Conservation (phyloP, 2,888 invertebrate species). For the Scaptomyza cyrtandrae region DNA sequence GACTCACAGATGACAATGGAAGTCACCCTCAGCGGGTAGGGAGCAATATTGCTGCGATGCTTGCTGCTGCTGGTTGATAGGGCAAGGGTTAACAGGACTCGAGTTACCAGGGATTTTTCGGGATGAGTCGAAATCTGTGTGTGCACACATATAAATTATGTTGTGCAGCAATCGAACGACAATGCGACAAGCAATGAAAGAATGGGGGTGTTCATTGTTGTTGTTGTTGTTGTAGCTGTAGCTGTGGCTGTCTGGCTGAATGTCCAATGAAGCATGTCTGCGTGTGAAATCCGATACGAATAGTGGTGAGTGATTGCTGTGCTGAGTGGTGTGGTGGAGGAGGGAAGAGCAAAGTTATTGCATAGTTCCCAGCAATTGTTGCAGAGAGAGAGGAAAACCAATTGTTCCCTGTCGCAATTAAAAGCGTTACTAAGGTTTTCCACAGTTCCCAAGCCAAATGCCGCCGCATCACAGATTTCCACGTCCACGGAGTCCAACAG, state of each 20-base stretch:
- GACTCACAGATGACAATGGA: slow-evolving; percentile 48
- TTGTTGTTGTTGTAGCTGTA: background rate
- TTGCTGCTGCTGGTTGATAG: slow-evolving; percentile 44
- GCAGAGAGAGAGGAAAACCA: slow-evolving; percentile 49
- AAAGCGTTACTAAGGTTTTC: slow-evolving; percentile 59
- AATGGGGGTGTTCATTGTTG: slow-evolving; percentile 14
- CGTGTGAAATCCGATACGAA: slow-evolving; percentile 64
- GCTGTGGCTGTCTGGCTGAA: slow-evolving; percentile 21
- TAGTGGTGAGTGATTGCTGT: slow-evolving; percentile 1
- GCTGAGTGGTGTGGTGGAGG: background rate
- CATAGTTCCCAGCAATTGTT: slow-evolving; percentile 67
- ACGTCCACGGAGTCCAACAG: slow-evolving; percentile 55
- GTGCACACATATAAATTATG: slow-evolving; percentile 60
- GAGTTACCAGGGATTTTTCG: slow-evolving; percentile 55
- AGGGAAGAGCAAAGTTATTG: slow-evolving; percentile 10
- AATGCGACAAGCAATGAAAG: slow-evolving; percentile 41
- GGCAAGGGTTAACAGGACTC: slow-evolving; percentile 64
- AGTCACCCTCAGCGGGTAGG: slow-evolving; percentile 43
- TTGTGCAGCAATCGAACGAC: slow-evolving; percentile 74
- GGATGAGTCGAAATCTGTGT: slow-evolving; percentile 46
- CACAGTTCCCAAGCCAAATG: slow-evolving; percentile 68
- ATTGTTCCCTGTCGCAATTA: slow-evolving; percentile 72
- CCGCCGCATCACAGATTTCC: slow-evolving; percentile 78
- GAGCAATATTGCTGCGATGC: slow-evolving; percentile 35
- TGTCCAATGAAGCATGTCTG: slow-evolving; percentile 75